phyloP scores from a whole-genome alignment of 2,888 invertebrate species.

The Heterodera filipjevi region DNA sequence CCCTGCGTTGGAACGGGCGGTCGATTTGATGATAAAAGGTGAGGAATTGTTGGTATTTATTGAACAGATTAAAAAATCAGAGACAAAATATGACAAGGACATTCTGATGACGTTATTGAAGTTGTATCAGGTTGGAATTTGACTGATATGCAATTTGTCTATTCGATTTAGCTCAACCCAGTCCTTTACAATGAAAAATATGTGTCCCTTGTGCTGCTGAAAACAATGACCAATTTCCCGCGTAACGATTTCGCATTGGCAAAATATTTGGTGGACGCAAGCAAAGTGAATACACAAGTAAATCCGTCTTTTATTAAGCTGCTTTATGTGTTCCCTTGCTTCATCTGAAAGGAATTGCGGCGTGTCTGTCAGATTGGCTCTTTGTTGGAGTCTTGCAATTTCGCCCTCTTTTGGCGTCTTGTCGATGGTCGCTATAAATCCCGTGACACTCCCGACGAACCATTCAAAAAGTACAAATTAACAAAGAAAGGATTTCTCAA shows the following conservation, averaged over 20 bases:
- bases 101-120: constrained; percentile 94
- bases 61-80: constrained; percentile 19
- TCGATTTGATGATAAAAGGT: constrained; percentile 36
- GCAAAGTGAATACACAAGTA: constrained; percentile 58
- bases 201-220: constrained; percentile 86
- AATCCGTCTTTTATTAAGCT: background rate
- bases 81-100: constrained; percentile 74
- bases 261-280: constrained; percentile 88
- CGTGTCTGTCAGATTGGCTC: constrained; percentile 60
- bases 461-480: constrained; percentile 56
- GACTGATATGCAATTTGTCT: constrained; percentile 69
- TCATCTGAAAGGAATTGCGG: constrained; percentile 67
- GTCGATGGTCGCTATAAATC: constrained; percentile 59
- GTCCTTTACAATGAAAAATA: constrained; percentile 67
- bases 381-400: constrained; percentile 62
- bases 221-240: constrained; percentile 93
- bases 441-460: constrained; percentile 46
- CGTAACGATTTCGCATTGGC: constrained; percentile 96
- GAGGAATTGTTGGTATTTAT: background rate
- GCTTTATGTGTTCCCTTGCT: background rate
- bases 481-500: too few species aligned
- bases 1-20: constrained; percentile 37
- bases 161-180: constrained; percentile 15
- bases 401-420: constrained; percentile 60
- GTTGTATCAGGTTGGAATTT: constrained; percentile 78